Evolutionary conservation across 2,888 invertebrate species (phyloP).

Genomic region (Pristionchus entomophagus): DNA sequence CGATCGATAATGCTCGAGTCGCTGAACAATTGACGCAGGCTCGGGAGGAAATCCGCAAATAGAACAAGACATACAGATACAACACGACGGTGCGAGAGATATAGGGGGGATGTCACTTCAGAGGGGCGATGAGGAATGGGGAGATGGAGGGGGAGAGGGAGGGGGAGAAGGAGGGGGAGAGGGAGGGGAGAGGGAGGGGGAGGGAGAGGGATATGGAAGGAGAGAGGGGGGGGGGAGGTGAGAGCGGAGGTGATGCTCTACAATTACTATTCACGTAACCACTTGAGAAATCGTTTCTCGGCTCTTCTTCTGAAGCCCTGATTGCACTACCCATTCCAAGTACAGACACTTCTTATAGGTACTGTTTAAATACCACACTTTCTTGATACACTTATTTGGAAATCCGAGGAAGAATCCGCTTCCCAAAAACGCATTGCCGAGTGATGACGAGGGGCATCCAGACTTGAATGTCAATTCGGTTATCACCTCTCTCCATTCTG

Average conservation of each 20-base stretch:
- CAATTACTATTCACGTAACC: slow-evolving; percentile 24
- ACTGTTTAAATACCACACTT: too few relatives aligned
- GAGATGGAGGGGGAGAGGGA: slow-evolving; percentile 4
- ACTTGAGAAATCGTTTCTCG: slow-evolving; percentile 36
- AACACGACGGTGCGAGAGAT: background rate
- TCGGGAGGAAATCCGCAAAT: slow-evolving; percentile 30
- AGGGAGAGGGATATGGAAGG: background rate
- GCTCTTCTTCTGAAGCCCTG: too few relatives aligned
- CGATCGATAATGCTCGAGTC: slow-evolving; percentile 36
- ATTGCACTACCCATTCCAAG: too few relatives aligned
- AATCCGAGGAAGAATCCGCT: too few relatives aligned
- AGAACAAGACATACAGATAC: slow-evolving; percentile 42
- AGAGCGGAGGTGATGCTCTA: background rate
- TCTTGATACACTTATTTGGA: too few relatives aligned
- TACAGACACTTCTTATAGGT: too few relatives aligned
- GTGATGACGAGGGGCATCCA: background rate
- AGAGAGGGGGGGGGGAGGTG: background rate
- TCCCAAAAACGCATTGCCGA: background rate
- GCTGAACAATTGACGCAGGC: slow-evolving; percentile 34
- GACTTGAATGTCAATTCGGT: too few relatives aligned
- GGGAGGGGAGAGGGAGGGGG: background rate
- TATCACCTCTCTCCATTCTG: too few relatives aligned
- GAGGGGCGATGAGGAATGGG: background rate
- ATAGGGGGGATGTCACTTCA: slow-evolving; percentile 39
- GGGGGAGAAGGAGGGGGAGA: background rate